phyloP scores from a whole-genome alignment of 2,888 invertebrate genomes.

The Esperia sulphurella region DNA sequence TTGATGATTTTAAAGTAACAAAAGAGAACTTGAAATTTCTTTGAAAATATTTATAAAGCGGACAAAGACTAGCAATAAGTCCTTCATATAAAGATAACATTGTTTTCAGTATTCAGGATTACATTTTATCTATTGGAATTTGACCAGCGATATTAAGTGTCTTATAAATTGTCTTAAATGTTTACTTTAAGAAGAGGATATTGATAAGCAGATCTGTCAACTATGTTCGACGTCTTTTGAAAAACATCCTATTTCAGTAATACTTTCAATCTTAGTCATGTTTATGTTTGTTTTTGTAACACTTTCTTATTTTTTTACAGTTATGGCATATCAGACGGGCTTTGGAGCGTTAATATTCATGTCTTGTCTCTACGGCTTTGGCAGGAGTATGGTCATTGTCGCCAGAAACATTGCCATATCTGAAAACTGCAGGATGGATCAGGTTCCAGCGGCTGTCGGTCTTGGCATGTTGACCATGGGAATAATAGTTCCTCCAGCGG shows the following conservation, averaged over 20 bases:
- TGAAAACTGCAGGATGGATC: slow-evolving; percentile 77
- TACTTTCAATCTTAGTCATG: slow-evolving; percentile 5
- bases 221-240: no score
- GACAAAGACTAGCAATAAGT: neutral
- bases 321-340: slow-evolving; percentile 80
- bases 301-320: slow-evolving; percentile 45
- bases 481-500: slow-evolving; percentile 81
- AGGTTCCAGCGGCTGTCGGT: slow-evolving; percentile 84
- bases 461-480: slow-evolving; percentile 87
- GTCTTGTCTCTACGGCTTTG: slow-evolving; percentile 83
- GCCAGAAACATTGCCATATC: slow-evolving; percentile 85
- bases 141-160: slow-evolving; percentile 6
- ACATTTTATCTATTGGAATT: slow-evolving; percentile 16
- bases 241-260: neutral
- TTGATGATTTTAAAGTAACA: no score
- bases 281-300: neutral
- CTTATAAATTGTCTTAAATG: neutral
- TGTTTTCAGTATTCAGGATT: neutral
- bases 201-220: no score
- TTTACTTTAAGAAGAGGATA: neutral
- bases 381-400: slow-evolving; percentile 86
- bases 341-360: slow-evolving; percentile 71
- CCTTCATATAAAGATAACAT: slow-evolving; percentile 1
- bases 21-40: no score
- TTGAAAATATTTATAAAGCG: no score